A percentile compares a stretch with the other conserved stretches of the same genome.
These are phyloP conservation scores for Euborellia annulipes DNA, from an alignment of 1,140 invertebrate genomes.

Conservation along the genomic window DNA sequence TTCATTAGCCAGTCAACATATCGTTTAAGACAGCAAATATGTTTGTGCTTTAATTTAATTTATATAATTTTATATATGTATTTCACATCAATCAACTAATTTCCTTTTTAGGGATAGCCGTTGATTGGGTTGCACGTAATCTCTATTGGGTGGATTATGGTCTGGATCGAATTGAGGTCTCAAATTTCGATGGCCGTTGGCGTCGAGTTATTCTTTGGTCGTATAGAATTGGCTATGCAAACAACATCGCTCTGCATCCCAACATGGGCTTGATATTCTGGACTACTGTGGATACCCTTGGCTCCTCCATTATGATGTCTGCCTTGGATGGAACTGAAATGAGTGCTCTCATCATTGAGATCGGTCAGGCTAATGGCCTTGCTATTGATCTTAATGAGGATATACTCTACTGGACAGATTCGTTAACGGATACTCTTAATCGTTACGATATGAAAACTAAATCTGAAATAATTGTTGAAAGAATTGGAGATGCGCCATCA, in stretches of 20 bases:
- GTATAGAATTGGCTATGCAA: conserved; percentile 67
- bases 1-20: too few species aligned
- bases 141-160: conserved; percentile 94
- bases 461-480: conserved; percentile 27
- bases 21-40: too few species aligned
- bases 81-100: too few species aligned
- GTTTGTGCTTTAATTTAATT: background rate
- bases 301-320: conserved; percentile 56
- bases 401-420: conserved; percentile 74
- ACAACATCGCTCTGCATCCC: conserved; percentile 74
- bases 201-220: conserved; percentile 71
- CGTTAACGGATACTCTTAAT: conserved; percentile 56
- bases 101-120: conserved; percentile 56
- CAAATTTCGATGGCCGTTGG: conserved; percentile 65
- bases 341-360: conserved; percentile 47
- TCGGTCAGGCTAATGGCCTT: conserved; percentile 56
- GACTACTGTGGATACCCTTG: conserved; percentile 60
- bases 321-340: conserved; percentile 53
- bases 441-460: conserved; percentile 56
- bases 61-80: background rate
- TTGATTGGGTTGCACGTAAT: conserved; percentile 89
- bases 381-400: conserved; percentile 53
- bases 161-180: conserved; percentile 76
- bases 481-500: too few species aligned
- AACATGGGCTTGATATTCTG: conserved; percentile 78